Percentiles rank a stretch among this genome's conserved stretches.
Conservation (phyloP, 1,140 invertebrate species). For the Protaetia brevitarsis region DNA sequence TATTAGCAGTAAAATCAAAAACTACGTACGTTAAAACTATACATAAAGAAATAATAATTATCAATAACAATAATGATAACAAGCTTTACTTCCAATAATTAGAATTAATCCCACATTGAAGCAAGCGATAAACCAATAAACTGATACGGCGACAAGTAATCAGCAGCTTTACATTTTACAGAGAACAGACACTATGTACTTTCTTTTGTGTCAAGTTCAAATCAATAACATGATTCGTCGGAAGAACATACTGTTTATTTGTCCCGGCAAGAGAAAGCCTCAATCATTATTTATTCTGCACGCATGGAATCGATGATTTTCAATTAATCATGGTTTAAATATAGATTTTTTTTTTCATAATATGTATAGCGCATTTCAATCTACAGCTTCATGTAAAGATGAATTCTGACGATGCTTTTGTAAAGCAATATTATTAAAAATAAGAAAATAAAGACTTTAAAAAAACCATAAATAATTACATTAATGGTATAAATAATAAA, state of each 20-base stretch:
- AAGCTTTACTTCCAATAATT: too few species aligned
- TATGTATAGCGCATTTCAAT: neutral
- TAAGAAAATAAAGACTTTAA: too few species aligned
- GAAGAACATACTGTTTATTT: neutral
- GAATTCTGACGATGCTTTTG: neutral
- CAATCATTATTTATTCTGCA: neutral
- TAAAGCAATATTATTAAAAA: neutral
- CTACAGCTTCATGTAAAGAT: neutral
- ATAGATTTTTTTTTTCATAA: constrained; percentile 1
- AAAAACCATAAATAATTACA: too few species aligned
- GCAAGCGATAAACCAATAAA: neutral
- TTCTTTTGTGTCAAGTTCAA: neutral
- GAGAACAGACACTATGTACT: neutral
- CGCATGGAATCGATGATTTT: neutral
- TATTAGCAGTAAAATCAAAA: too few species aligned
- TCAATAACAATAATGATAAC: too few species aligned
- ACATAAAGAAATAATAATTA: too few species aligned
- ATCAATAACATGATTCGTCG: neutral
- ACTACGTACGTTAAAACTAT: too few species aligned
- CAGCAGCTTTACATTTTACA: neutral
- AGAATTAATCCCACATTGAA: too few species aligned
- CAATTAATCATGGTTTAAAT: constrained; percentile 7
- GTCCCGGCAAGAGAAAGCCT: neutral
- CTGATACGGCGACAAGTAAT: neutral
- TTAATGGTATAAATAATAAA: too few species aligned